Base-by-base conservation (phyloP, 2,888 invertebrate genomes). In the Fabriciana adippe region DNA sequence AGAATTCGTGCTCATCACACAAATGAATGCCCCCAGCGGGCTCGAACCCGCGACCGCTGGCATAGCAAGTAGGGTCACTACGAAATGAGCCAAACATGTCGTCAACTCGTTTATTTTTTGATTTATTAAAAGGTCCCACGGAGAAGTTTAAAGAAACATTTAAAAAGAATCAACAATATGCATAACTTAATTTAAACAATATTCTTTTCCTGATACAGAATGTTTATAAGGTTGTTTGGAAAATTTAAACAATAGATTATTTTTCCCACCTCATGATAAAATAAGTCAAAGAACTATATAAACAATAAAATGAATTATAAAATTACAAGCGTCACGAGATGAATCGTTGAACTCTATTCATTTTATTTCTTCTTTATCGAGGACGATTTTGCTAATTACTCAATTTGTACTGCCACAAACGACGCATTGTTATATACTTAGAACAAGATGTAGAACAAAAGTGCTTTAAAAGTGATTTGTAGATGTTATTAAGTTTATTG, bases 311-410 rank as follows among this genome's bases (percentile, higher is more conserved):
- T 54, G 51, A 69, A 60, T 68, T 70, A 63, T 63, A 71, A 64
- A 60, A 68, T 67, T 56, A 61, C 68, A 57, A 48, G 63, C 60
- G 55, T 57, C 69, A 60, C 54, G 55, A 62, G 57, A 73, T 61
- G 70, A 72, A 72, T 66, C 67, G 61, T 72, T 68, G 67, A 73
- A 71, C 66, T 71, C 55, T 68, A 68, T 59, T 61, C 56, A 66
- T 74, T 73, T 61, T 72, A 76, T 74, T 70, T 70, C 70, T 69
- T 69, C 63, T 74, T 73, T 69, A 74, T 73, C 67, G 53, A 69
- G 67, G 70, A 67, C 70, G 70, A 67, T 72, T 71, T 67, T 65
- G 74, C 76, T 87, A 88, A 89, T 89, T 87, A 82, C 88, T 89
- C 84, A 89, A 89, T 89, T 86, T 84, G 53, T 51, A 55, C 47